A percentile compares a stretch with the other conserved stretches of the same genome.
Evolutionary conservation across 92 coral and sea anemone genomes (phyloP).

Genomic region (Nematostella vectensis): DNA sequence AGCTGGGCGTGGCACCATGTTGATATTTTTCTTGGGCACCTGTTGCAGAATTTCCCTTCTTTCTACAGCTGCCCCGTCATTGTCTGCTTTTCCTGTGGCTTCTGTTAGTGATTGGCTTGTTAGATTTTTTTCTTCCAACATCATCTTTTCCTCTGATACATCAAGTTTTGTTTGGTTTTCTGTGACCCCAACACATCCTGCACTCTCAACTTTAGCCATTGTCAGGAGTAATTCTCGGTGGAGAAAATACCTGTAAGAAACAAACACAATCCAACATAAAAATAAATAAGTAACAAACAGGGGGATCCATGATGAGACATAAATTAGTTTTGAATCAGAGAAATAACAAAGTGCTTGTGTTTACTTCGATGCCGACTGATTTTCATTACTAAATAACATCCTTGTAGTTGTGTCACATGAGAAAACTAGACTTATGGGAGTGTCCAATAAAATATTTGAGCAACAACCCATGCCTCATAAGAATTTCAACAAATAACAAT

Average conservation of each 20-base stretch:
- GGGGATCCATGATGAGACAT: too few species aligned
- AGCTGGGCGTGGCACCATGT: background rate
- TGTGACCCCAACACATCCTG: background rate
- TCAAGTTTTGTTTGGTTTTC: background rate
- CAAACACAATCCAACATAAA: background rate
- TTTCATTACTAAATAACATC: too few species aligned
- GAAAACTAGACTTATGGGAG: too few species aligned
- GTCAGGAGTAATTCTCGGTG: background rate
- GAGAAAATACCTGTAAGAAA: background rate
- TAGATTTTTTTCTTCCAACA: background rate
- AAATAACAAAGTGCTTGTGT: too few species aligned
- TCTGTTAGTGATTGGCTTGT: background rate
- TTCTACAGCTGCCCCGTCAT: background rate
- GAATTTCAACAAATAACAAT: background rate
- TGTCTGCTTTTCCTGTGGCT: background rate
- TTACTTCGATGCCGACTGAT: too few species aligned
- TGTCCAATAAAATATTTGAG: too few species aligned
- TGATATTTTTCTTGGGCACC: background rate
- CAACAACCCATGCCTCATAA: background rate
- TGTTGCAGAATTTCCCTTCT: background rate
- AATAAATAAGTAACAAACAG: background rate
- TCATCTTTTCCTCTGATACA: background rate
- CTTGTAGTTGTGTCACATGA: too few species aligned
- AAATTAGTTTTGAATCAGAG: too few species aligned
- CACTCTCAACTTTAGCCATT: background rate